phyloP scores from a whole-genome alignment of 1,140 invertebrate genomes.

The Pantala flavescens region DNA sequence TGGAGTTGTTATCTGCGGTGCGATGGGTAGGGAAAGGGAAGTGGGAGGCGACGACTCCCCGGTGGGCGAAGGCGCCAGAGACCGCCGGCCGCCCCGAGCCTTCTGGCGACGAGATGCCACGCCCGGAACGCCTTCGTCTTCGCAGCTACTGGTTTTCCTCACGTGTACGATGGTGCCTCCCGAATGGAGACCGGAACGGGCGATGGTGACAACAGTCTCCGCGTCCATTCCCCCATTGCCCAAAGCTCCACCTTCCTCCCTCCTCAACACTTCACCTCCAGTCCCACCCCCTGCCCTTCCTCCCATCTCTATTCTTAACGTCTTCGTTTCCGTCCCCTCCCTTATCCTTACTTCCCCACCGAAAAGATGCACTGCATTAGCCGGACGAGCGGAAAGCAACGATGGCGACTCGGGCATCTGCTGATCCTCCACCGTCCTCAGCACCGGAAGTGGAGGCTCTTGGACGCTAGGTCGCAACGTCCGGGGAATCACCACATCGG shows the following conservation, averaged over 20 bases:
- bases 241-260: constrained; percentile 29
- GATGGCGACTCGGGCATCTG: constrained; percentile 27
- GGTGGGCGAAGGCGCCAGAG: neutral
- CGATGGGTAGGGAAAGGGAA: constrained; percentile 32
- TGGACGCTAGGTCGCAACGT: constrained; percentile 38
- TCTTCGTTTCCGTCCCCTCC: constrained; percentile 54
- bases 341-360: constrained; percentile 66
- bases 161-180: constrained; percentile 43
- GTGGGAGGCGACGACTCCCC: neutral
- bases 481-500: constrained; percentile 32
- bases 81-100: neutral
- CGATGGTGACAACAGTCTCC: constrained; percentile 36
- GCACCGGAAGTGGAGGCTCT: neutral
- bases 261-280: neutral
- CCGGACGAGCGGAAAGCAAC: neutral
- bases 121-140: neutral
- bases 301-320: constrained; percentile 55
- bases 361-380: constrained; percentile 56
- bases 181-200: constrained; percentile 59
- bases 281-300: constrained; percentile 29
- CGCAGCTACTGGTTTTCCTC: constrained; percentile 9
- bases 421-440: constrained; percentile 40
- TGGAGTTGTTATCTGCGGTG: constrained; percentile 45
- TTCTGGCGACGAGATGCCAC: neutral
- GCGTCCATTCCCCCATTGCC: constrained; percentile 16